Percentiles rank a stretch among this genome's conserved stretches.
phyloP scores from a whole-genome alignment of 2,888 invertebrate genomes.

The Eupithecia subumbrata region DNA sequence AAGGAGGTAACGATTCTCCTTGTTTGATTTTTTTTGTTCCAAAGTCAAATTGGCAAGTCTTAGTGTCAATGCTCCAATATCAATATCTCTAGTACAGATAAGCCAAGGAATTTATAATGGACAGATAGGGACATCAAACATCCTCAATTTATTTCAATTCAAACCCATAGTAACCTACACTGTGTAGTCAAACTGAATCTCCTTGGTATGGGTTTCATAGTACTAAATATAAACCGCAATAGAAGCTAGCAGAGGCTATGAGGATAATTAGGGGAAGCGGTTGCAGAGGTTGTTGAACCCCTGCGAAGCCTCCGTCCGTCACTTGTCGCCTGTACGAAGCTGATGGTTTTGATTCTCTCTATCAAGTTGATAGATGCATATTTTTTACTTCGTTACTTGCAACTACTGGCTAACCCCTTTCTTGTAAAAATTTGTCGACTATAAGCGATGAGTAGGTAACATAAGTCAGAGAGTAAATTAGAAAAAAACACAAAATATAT shows the following conservation, averaged over 20 bases:
- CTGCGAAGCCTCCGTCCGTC: constrained; percentile 61
- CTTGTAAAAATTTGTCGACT: no score
- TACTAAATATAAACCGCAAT: constrained; percentile 32
- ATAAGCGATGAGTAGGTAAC: no score
- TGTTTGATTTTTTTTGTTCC: not conserved
- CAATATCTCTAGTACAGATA: not conserved
- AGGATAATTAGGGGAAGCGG: constrained; percentile 70
- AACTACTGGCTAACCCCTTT: not conserved
- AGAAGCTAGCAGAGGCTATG: constrained; percentile 38
- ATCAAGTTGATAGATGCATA: not conserved
- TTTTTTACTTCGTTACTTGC: not conserved
- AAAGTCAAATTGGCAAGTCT: not conserved
- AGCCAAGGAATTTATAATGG: not conserved
- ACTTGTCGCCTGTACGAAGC: constrained; percentile 53
- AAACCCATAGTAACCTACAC: not conserved
- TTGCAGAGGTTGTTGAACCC: constrained; percentile 60
- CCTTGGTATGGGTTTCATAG: constrained; percentile 1
- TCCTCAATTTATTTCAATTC: not conserved
- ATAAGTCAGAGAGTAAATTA: no score
- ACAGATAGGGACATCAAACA: not conserved
- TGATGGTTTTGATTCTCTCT: constrained; percentile 19
- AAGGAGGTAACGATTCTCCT: not conserved
- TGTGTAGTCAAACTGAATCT: not conserved
- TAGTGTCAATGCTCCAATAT: not conserved
- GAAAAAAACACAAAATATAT: no score